Percentiles rank a stretch among this genome's conserved stretches.
phyloP scores from a whole-genome alignment of 1,140 invertebrate genomes.

The Trialeurodes vaporariorum region DNA sequence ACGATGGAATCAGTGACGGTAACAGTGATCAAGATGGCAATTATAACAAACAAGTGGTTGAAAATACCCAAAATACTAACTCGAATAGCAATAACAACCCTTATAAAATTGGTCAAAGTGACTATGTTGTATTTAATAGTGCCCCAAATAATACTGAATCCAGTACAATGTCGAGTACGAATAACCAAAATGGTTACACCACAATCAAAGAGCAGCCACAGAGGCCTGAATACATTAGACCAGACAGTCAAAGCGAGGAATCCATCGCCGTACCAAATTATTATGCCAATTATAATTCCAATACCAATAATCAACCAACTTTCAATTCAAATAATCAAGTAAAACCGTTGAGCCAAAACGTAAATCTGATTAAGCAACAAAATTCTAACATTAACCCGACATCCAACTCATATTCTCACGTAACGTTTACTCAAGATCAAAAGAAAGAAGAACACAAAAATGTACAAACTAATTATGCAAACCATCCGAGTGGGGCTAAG shows the following conservation, averaged over 20 bases:
- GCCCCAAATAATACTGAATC: not conserved
- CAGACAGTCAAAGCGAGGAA: not conserved
- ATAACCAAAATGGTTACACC: not conserved
- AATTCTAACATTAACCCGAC: not conserved
- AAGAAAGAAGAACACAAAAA: not conserved
- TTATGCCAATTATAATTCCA: not conserved
- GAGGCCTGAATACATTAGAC: not conserved
- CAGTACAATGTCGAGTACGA: not conserved
- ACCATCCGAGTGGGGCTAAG: not conserved
- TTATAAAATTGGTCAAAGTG: not conserved
- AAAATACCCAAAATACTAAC: not conserved
- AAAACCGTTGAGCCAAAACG: not conserved
- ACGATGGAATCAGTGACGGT: not conserved
- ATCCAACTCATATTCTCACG: constrained; percentile 3
- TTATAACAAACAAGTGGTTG: not conserved
- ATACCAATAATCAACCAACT: not conserved
- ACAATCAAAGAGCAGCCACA: not conserved
- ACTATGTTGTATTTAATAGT: too few species aligned
- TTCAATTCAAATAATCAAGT: not conserved
- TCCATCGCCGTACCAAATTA: not conserved
- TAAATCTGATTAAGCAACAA: not conserved
- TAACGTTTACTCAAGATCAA: not conserved
- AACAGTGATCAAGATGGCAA: not conserved
- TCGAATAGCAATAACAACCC: not conserved
- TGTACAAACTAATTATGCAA: not conserved